phyloP scores from a whole-genome alignment of 2,797 vertebrate genomes.

The Allobates femoralis region DNA sequence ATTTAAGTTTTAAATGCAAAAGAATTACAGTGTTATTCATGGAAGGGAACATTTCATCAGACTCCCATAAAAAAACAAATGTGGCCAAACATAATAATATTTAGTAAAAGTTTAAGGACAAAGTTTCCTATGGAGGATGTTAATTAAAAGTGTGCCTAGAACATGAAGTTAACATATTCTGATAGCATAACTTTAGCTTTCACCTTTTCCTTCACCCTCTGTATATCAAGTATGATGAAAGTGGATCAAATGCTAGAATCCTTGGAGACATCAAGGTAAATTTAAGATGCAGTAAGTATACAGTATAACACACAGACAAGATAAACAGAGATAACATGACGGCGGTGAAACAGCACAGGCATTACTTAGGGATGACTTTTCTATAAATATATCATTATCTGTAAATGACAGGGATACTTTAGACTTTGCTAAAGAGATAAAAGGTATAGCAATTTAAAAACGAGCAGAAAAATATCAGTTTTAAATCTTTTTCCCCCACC shows the following conservation, averaged over 20 bases:
- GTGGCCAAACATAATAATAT: background rate
- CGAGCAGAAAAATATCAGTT: conserved; percentile 29
- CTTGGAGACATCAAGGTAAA: conserved; percentile 43
- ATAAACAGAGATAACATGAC: conserved; percentile 38
- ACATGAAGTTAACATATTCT: background rate
- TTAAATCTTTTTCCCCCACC: background rate
- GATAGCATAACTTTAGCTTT: conserved; percentile 35
- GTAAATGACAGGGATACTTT: conserved; percentile 37
- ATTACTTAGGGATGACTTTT: conserved; percentile 19
- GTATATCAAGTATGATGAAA: conserved; percentile 29
- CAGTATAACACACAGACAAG: conserved; percentile 30
- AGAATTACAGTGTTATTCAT: background rate
- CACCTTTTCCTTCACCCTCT: conserved; percentile 43
- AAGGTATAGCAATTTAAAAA: conserved; percentile 31
- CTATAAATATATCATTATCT: conserved; percentile 45
- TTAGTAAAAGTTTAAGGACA: background rate
- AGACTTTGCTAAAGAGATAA: conserved; percentile 21
- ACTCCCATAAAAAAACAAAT: background rate
- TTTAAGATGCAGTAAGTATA: conserved; percentile 57
- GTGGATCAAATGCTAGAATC: conserved; percentile 41
- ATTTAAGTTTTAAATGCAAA: background rate
- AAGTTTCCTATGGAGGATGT: background rate
- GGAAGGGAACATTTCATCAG: background rate
- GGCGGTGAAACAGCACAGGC: conserved; percentile 10
- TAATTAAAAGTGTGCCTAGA: conserved; percentile 20